These are phyloP conservation scores for Notodonta ziczac DNA, from an alignment of 2,888 invertebrate genomes.

Conservation along the genomic window DNA sequence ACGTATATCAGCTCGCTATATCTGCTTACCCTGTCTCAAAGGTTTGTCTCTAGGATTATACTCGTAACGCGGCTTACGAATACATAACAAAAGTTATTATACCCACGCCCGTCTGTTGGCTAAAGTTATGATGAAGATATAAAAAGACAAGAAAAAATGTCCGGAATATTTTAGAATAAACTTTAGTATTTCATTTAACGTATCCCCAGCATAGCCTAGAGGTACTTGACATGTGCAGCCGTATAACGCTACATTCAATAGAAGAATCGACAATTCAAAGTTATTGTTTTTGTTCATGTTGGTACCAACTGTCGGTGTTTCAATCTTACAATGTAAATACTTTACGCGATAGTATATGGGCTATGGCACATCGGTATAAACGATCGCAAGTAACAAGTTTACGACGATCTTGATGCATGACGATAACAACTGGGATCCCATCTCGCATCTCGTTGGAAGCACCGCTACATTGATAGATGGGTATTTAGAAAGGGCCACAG, in stretches of 20 bases:
- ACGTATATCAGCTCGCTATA: too few relatives aligned
- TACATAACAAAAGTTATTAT: too few relatives aligned
- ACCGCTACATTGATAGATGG: constrained; percentile 56
- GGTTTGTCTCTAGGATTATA: too few relatives aligned
- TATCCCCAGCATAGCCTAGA: background rate
- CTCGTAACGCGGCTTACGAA: too few relatives aligned
- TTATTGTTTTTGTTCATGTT: constrained; percentile 12
- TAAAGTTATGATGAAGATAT: background rate
- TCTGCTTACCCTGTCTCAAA: too few relatives aligned
- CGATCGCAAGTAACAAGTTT: constrained; percentile 48
- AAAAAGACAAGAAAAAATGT: background rate
- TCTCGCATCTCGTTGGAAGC: constrained; percentile 39
- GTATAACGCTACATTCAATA: constrained; percentile 5
- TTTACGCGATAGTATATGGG: constrained; percentile 26
- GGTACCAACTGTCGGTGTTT: constrained; percentile 5
- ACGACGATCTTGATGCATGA: constrained; percentile 48
- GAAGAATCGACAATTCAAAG: constrained; percentile 12
- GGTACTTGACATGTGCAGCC: background rate
- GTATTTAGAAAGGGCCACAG: constrained; percentile 43
- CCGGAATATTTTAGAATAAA: background rate
- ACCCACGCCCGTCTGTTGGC: too few relatives aligned
- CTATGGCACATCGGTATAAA: constrained; percentile 41
- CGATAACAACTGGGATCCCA: constrained; percentile 49
- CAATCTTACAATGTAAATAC: constrained; percentile 32
- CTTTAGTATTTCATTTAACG: background rate